Evolutionary conservation across 2,888 invertebrate genomes (phyloP).

Genomic region (Dastarcus helophoroides): DNA sequence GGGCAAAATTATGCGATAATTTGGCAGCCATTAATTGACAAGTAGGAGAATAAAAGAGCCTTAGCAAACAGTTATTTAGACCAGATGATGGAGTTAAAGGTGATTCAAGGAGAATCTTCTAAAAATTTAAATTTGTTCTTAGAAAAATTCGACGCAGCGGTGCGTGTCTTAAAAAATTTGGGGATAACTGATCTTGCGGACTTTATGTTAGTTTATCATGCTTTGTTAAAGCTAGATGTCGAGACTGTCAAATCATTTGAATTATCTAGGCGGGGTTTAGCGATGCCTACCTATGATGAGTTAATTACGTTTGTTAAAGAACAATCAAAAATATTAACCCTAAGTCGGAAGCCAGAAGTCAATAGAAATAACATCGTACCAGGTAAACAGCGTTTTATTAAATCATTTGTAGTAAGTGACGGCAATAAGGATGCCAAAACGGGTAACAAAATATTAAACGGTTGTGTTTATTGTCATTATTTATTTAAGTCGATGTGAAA

Average conservation of each 20-base stretch:
- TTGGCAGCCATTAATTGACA: not conserved
- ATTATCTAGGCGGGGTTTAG: too few species aligned
- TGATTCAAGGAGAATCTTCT: not conserved
- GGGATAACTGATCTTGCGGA: not conserved
- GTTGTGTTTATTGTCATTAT: too few species aligned
- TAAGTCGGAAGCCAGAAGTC: too few species aligned
- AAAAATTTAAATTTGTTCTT: not conserved
- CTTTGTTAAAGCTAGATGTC: too few species aligned
- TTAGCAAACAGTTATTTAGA: slow-evolving; percentile 3
- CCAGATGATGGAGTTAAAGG: slow-evolving; percentile 1
- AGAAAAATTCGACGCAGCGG: slow-evolving; percentile 2
- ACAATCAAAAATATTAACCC: slow-evolving; percentile 2
- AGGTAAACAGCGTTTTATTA: too few species aligned
- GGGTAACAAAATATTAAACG: too few species aligned
- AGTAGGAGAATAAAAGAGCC: slow-evolving; percentile 3
- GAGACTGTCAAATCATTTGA: too few species aligned
- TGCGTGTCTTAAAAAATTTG: not conserved
- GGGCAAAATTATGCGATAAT: slow-evolving; percentile 2
- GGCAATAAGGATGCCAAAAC: too few species aligned
- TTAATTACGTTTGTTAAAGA: slow-evolving; percentile 1
- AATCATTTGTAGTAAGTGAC: too few species aligned
- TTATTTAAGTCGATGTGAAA: too few species aligned
- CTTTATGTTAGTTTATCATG: too few species aligned
- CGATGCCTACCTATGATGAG: not conserved
- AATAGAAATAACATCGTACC: too few species aligned